Evolutionary conservation across 2,113 vertebrate genomes (phyloP), one percentile per base, ranked within the genome.

Genomic region (Campylomormyrus tamandua): DNA sequence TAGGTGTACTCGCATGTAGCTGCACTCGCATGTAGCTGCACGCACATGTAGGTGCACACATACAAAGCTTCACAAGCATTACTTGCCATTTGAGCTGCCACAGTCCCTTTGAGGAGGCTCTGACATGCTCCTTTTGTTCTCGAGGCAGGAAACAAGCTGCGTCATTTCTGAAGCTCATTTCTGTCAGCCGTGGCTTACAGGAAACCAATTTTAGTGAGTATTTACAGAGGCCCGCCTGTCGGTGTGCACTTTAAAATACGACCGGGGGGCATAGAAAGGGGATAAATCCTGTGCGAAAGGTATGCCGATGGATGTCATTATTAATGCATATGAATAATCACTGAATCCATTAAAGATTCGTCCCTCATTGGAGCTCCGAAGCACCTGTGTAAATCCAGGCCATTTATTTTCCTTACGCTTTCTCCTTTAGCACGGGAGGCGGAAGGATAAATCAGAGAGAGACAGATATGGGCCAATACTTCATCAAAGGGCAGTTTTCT

Each of bases 381-480:
- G 89, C 91, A 92, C 92, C 93, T 3, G 13, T 91, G 92, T 92
- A 93, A 93, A 93, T 93, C 91, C 90, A 52, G 90, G 90, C 85
- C 49, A 1, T 88, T 91, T 90, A 90, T 90, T 90, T 48, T 58
- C 11, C 62, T 86, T 92, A 92, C 66, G 52, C 50, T 6, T 86
- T 80, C 58, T 86, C 87, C 49, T 46, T 87, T 85, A 56, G 89
- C 89, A 87, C 89, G 90, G 84, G 62, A 90, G 85, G 90, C 62
- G 77, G 90, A 90, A 91, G 45, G 83, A 93, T 91, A 91, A 93
- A 94, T 94, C 92, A 93, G 89, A 90, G 90, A 90, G 91, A 91
- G 90, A 91, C 91, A 91, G 91, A 94, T 93, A 90, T 93, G 93
- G 91, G 93, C 91, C 91, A 90, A 89, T 49, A 83, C 91, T 93